A percentile compares a stretch with the other conserved stretches of the same genome.
These are phyloP conservation scores for Lepus europaeus DNA, from an alignment of 2,113 vertebrate genomes.

Conservation along the genomic window DNA sequence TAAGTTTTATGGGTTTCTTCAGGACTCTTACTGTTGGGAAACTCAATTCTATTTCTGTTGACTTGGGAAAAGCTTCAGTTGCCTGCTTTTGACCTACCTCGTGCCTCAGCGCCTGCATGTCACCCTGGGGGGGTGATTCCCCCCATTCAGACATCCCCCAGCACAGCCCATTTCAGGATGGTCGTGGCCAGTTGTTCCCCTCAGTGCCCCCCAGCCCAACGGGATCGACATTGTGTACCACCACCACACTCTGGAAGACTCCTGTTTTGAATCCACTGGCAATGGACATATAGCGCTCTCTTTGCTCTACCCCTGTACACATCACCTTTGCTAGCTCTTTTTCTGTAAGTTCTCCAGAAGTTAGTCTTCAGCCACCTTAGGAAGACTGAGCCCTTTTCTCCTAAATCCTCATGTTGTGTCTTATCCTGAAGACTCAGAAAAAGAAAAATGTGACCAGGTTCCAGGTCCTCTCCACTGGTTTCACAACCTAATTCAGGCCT, in stretches of 20 bases:
- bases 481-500: background rate
- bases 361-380: background rate
- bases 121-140: background rate
- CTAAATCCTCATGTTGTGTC: background rate
- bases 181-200: too few relatives aligned
- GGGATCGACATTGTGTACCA: background rate
- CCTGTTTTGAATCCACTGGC: background rate
- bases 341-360: background rate
- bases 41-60: background rate
- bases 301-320: background rate
- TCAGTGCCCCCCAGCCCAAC: too few relatives aligned
- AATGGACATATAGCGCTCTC: background rate
- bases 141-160: background rate
- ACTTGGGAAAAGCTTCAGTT: background rate
- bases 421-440: background rate
- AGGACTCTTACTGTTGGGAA: background rate
- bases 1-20: background rate
- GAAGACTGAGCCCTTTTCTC: background rate
- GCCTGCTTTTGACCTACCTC: background rate
- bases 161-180: background rate
- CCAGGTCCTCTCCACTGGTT: background rate
- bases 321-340: background rate
- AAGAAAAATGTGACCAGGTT: background rate
- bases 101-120: background rate
- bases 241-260: background rate